Evolutionary conservation across 1,140 invertebrate species (phyloP), one percentile per base, ranked within the genome.

Genomic region (Geopemphigus sp.): DNA sequence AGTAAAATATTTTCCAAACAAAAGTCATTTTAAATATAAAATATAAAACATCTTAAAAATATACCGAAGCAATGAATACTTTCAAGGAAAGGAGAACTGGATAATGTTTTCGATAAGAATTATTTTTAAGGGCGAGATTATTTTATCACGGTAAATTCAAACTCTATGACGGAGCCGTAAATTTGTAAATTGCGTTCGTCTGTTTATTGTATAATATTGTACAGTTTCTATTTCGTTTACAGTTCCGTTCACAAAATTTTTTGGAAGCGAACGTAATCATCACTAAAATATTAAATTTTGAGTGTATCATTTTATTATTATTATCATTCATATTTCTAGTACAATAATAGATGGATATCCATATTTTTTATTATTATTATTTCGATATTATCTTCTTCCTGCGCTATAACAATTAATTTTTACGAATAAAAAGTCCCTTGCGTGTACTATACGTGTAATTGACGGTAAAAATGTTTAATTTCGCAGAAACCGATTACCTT

Each of bases 401-500:
- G 3, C 22, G 19, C 19, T n/a, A 45, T 66, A 66, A 66, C 32
- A 22, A 66, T 66, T 66, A 22, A 66, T 66, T 32, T 66, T 22
- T 66, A 45, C 29, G 63, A 66, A 66, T 66, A 39, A 66, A 22
- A 66, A 66, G 39, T 66, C 10, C 26, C 5, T 39, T 39, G 63
- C 45, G 39, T 66, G 19, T 66, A 45, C 19, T 39, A 19, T 66
- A n/a, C n/a, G 19, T 12, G 19, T 8, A 39, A 8, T 39, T 8
- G 8, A 39, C 63, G n/a, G n/a, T 66, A n/a, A 45, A 66, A 66
- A 66, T 45, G 29, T 64, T 64, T 64, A 64, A 32, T 64, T 66
- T 66, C 63, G 47, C 64, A 68, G 39, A 68, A 45, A 45, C 32
- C 64, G 39, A 68, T 68, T 68, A 68, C 50, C 22, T 68, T 68